These are phyloP conservation scores for Mastomys coucha DNA, from an alignment of 2,113 vertebrate species.

Conservation along the genomic window DNA sequence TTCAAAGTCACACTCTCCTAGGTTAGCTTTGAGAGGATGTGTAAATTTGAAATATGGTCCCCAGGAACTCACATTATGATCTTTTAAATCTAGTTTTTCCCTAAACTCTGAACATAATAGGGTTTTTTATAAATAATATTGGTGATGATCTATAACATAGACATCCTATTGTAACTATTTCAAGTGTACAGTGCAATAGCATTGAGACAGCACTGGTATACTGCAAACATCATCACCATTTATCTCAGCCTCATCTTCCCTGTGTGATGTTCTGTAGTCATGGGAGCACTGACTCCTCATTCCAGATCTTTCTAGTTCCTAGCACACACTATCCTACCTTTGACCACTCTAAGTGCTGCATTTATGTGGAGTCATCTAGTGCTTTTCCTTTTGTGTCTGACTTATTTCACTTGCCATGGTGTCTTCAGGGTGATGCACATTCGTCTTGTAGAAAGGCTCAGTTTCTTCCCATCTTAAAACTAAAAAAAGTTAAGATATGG, in stretches of 20 bases:
- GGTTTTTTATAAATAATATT: background rate
- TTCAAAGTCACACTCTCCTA: constrained; percentile 38
- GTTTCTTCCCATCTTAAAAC: background rate
- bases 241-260: too few species aligned
- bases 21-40: background rate
- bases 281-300: accelerated
- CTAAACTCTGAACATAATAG: background rate
- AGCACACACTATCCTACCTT: accelerated
- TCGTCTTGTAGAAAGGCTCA: accelerated
- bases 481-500: too few species aligned
- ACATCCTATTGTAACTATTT: background rate
- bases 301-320: accelerated
- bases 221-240: accelerated
- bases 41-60: background rate
- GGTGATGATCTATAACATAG: background rate
- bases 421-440: accelerated
- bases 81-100: background rate
- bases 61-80: background rate
- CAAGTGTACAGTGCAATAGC: accelerated
- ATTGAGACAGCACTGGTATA: accelerated
- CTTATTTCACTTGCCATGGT: accelerated
- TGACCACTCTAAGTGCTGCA: accelerated
- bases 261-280: accelerated
- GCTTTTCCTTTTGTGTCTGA: background rate
- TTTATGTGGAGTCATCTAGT: accelerated